These are phyloP conservation scores for Trinectes maculatus DNA, from an alignment of 2,113 vertebrate species.

Conservation along the genomic window DNA sequence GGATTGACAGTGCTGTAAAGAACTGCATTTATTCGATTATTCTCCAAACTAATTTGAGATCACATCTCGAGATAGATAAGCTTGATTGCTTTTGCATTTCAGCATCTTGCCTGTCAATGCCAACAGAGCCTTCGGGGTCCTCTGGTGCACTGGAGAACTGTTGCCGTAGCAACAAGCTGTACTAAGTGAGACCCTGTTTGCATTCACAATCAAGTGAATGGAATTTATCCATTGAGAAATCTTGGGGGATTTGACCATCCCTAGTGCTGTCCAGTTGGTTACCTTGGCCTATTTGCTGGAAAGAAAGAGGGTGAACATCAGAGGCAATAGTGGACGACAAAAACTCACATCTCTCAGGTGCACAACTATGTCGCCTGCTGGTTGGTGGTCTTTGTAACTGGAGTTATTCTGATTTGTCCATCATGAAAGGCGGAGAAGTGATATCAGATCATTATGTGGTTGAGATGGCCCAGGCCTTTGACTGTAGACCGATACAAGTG, in stretches of 20 bases:
- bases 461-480: slow-evolving; percentile 16
- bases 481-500: slow-evolving; percentile 17
- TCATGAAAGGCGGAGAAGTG: slow-evolving; percentile 20
- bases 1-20: slow-evolving; percentile 28
- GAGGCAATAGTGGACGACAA: slow-evolving; percentile 4
- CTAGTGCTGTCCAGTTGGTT: slow-evolving; percentile 6
- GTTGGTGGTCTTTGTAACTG: slow-evolving; percentile 20
- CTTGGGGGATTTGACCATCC: slow-evolving; percentile 19
- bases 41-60: slow-evolving; percentile 51
- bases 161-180: slow-evolving; percentile 75
- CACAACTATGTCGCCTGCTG: background rate
- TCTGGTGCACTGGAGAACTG: slow-evolving; percentile 38
- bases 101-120: slow-evolving; percentile 45
- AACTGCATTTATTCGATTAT: slow-evolving; percentile 46
- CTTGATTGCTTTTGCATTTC: slow-evolving; percentile 65
- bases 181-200: slow-evolving; percentile 31
- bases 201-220: slow-evolving; percentile 54
- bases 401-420: background rate
- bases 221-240: slow-evolving; percentile 20
- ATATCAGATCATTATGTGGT: slow-evolving; percentile 38
- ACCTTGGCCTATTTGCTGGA: background rate
- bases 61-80: slow-evolving; percentile 45
- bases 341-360: slow-evolving; percentile 15
- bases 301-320: background rate
- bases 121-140: slow-evolving; percentile 50